A percentile compares a stretch with the other conserved stretches of the same genome.
Evolutionary conservation across 2,797 vertebrate species (phyloP).

Genomic region (Lophius americanus): DNA sequence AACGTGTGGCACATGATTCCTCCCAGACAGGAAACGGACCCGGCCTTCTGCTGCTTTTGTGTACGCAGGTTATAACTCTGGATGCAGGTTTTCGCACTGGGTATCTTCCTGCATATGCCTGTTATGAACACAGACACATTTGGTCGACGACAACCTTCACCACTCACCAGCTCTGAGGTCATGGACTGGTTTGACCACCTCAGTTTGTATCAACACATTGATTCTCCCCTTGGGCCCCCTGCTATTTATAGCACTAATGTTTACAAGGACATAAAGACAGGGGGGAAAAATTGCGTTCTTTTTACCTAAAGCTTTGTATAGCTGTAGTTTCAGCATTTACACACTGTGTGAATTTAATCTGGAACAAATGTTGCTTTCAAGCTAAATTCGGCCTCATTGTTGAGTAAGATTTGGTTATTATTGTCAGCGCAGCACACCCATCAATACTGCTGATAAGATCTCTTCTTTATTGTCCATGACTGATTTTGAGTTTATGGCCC

Average conservation of each 20-base stretch:
- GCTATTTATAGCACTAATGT: slow-evolving; percentile 76
- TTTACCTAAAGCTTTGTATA: slow-evolving; percentile 23
- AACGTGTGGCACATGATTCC: slow-evolving; percentile 70
- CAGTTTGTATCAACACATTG: slow-evolving; percentile 59
- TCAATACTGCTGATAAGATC: slow-evolving; percentile 44
- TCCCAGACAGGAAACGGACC: slow-evolving; percentile 62
- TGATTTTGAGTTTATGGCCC: slow-evolving; percentile 63
- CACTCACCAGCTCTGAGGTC: slow-evolving; percentile 61
- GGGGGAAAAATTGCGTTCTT: slow-evolving; percentile 16
- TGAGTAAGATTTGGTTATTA: slow-evolving; percentile 25
- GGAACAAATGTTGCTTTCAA: background rate
- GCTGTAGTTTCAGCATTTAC: background rate
- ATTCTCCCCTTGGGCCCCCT: slow-evolving; percentile 59
- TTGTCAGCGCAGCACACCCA: slow-evolving; percentile 31
- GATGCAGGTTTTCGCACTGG: slow-evolving; percentile 33
- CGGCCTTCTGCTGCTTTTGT: slow-evolving; percentile 47
- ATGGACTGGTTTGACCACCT: slow-evolving; percentile 71
- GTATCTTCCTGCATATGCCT: slow-evolving; percentile 22
- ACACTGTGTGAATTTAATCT: background rate
- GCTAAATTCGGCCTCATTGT: slow-evolving; percentile 25
- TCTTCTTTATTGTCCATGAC: slow-evolving; percentile 61
- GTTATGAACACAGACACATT: slow-evolving; percentile 16
- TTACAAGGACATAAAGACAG: slow-evolving; percentile 63
- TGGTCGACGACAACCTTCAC: slow-evolving; percentile 49
- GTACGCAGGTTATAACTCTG: slow-evolving; percentile 34